Evolutionary conservation across 1,140 invertebrate species (phyloP).

Genomic region (Drosophila nannoptera): DNA sequence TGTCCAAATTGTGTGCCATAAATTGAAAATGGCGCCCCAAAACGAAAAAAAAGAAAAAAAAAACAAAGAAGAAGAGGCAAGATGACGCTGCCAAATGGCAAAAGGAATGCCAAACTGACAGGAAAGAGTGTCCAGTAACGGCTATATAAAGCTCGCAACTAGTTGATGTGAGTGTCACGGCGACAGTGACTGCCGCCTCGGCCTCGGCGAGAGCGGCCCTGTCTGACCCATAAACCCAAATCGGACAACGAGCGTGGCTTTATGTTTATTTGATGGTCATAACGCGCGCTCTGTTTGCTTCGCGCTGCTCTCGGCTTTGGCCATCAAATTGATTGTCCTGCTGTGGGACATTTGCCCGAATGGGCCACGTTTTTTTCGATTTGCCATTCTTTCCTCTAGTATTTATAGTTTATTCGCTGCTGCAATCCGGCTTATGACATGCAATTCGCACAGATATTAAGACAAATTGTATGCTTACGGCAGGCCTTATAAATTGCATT

Average conservation of each 20-base stretch:
- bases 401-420: background rate
- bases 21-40: conserved; percentile 49
- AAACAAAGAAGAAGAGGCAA: background rate
- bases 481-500: conserved; percentile 19
- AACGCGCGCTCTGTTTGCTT: conserved; percentile 24
- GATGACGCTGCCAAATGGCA: no score
- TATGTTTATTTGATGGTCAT: conserved; percentile 63
- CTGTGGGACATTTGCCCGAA: conserved; percentile 2
- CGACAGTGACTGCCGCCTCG: no score
- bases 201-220: background rate
- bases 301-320: conserved; percentile 23
- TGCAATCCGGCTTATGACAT: conserved; percentile 57
- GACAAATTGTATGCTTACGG: conserved; percentile 55
- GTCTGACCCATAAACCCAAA: conserved; percentile 55
- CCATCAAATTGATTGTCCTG: conserved; percentile 61
- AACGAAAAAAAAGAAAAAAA: conserved; percentile 6
- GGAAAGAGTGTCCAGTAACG: conserved; percentile 16
- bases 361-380: conserved; percentile 27
- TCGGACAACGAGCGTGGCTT: conserved; percentile 41
- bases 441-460: conserved; percentile 55
- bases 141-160: conserved; percentile 30
- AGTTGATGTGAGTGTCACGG: conserved; percentile 31
- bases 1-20: conserved; percentile 54
- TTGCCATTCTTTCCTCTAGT: conserved; percentile 23
- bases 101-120: background rate